Evolutionary conservation across 1,140 invertebrate species (phyloP), one percentile per base, ranked within the genome.

Genomic region (Drosophila kurseongensis): DNA sequence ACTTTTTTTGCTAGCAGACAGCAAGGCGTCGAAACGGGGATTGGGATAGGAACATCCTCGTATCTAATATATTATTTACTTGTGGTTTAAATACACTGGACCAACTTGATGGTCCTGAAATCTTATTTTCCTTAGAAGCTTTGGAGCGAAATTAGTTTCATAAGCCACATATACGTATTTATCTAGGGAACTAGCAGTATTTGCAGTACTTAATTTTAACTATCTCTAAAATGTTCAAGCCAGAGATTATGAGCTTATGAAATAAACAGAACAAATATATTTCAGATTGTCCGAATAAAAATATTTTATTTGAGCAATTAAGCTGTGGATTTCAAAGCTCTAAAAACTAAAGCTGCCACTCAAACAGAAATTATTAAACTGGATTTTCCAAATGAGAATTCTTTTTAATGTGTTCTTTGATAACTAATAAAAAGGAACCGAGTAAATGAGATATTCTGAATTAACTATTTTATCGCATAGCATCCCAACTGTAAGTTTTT

Each of bases 1-100:
- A 80, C 44, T 78, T 85, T 66, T 51, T 62, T 51, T 81, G 67
- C 63, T 74, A 80, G 68, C 84, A 88, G 84, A 88, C 84, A 80
- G 48, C 61, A 67, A 83, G 83, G 83, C 83, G 83, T 89, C 84
- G 48, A 51, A 45, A 47, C 29, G 38, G 48, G 41, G 48, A 48
- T 73, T 47, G 47, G 56, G n/a, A 72, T 48, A 57, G 44, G 45
- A 58, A 38, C 29, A 32, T 12, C 18, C 16, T 14, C 6, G 10
- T n/a, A 32, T 32, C 52, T 14, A n/a, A 32, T 14, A 8, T 10
- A 6, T 36, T 41, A 35, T 38, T 14, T 14, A 55, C 54, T 55
- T 40, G 38, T 29, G 45, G 23, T 5, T n/a, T 27, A 48, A 48
- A n/a, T 29, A 32, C 29, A 7, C 29, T 5, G 38, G 38, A 13